Evolutionary conservation across 2,888 invertebrate genomes (phyloP).

Genomic region (Epinotia bilunana): DNA sequence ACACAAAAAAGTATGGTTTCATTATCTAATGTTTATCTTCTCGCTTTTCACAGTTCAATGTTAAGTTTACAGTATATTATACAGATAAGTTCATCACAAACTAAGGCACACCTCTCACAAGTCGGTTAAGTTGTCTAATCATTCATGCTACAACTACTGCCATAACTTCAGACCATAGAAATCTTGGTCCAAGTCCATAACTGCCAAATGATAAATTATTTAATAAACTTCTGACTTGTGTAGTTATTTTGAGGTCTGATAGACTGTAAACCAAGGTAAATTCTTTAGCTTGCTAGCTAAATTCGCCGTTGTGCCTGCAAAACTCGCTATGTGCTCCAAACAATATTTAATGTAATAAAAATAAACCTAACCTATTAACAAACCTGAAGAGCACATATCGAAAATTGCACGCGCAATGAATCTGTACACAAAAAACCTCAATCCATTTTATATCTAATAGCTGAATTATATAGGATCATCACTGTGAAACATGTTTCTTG

Average conservation of each 20-base stretch:
- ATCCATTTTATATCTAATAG: constrained; percentile 14
- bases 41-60: constrained; percentile 24
- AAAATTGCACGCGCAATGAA: background rate
- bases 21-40: background rate
- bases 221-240: constrained; percentile 53
- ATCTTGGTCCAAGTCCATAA: background rate
- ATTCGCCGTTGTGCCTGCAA: background rate
- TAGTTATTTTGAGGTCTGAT: constrained; percentile 36
- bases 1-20: background rate
- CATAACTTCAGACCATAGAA: constrained; percentile 10
- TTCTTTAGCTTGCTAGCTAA: background rate
- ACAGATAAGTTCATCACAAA: background rate
- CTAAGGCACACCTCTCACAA: constrained; percentile 44
- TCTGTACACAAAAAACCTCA: background rate
- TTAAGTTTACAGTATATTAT: constrained; percentile 2
- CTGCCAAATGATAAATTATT: constrained; percentile 51
- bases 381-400: constrained; percentile 10
- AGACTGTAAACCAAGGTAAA: background rate
- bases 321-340: constrained; percentile 3
- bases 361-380: constrained; percentile 5
- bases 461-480: constrained; percentile 18
- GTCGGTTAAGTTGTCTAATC: constrained; percentile 56
- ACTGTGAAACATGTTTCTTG: background rate
- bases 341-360: background rate
- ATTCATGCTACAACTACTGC: constrained; percentile 37